These are phyloP conservation scores for Bothrops jararaca DNA, from an alignment of 2,113 vertebrate species.

Conservation along the genomic window DNA sequence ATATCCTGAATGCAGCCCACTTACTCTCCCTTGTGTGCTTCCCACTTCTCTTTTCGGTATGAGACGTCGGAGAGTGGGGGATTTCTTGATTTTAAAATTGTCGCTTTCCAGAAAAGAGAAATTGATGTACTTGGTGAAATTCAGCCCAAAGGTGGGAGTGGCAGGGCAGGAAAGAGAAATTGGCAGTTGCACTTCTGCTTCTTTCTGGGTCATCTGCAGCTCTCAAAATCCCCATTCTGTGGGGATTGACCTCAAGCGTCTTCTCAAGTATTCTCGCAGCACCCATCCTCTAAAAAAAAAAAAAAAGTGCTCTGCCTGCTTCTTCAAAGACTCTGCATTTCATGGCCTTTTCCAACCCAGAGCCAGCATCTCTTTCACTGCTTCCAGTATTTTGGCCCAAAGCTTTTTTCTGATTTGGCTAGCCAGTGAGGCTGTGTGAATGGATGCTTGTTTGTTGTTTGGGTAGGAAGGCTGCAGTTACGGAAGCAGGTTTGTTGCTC, in stretches of 20 bases:
- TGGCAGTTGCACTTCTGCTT: background rate
- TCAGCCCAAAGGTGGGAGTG: background rate
- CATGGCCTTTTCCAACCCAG: background rate
- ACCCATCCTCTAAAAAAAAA: background rate
- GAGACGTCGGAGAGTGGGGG: rapidly evolving
- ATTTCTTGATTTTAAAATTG: background rate
- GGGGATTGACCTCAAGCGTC: too few species aligned
- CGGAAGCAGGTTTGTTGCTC: background rate
- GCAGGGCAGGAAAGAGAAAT: background rate
- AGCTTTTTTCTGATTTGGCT: background rate
- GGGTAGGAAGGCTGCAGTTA: background rate
- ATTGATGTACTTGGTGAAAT: background rate
- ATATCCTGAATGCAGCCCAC: background rate
- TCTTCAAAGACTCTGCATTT: background rate
- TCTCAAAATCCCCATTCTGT: background rate
- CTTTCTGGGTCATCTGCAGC: background rate
- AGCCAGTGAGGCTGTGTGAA: background rate
- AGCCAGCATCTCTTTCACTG: background rate
- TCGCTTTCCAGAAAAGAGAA: background rate
- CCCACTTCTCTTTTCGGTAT: background rate
- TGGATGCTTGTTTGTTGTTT: background rate
- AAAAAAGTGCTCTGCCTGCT: background rate
- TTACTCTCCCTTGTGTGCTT: background rate
- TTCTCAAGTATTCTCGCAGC: too few species aligned
- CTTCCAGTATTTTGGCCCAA: background rate